Base-by-base conservation (phyloP, 2,888 invertebrate genomes). In the Drosophila kanekoi region DNA sequence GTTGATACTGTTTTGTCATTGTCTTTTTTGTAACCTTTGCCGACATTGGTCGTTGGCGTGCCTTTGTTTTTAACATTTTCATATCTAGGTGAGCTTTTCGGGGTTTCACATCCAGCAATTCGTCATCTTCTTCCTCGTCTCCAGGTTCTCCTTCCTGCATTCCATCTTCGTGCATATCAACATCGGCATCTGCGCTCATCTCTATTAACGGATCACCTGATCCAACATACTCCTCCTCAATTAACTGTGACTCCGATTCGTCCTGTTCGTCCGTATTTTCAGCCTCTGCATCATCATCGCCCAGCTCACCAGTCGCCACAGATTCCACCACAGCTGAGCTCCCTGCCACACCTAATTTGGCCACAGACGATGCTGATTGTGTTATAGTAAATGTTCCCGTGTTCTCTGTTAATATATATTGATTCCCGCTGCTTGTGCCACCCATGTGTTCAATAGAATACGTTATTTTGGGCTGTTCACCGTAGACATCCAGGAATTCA, bases 381-480 rank as follows among this genome's bases (percentile, higher is more conserved):
- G 91, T 91, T 4, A 91, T 75, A 2, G 91, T 91, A 20, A 85
- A 90, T 20, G 91, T 88, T n/a, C 92, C 91, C 0, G 90, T 89
- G 48, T 88, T 91, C 57, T 92, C 92, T 0, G 91, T 90, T 16
- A 92, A 71, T 56, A 92, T 92, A 48, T 90, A 92, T 49, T 92
- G 92, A 69, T 89, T 91, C 13, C 91, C 91, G 53, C 76, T 87
- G 3, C 83, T 72, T 35, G 84, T 79, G 9, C 88, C 91, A 3
- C 87, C 87, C 66, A 92, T 91, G 47, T 91, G 91, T 35, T 92
- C 92, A 45, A 92, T 92, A 11, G 92, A 90, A 56, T 92, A 92
- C 2, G 91, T 91, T 0, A 92, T 91, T 67, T 92, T 92, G 14
- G 90, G 91, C 54, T 91, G 89, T 18, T 91, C 91, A 44, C 86